These are phyloP conservation scores for Menidia menidia DNA, from an alignment of 2,797 vertebrate species.

Conservation along the genomic window DNA sequence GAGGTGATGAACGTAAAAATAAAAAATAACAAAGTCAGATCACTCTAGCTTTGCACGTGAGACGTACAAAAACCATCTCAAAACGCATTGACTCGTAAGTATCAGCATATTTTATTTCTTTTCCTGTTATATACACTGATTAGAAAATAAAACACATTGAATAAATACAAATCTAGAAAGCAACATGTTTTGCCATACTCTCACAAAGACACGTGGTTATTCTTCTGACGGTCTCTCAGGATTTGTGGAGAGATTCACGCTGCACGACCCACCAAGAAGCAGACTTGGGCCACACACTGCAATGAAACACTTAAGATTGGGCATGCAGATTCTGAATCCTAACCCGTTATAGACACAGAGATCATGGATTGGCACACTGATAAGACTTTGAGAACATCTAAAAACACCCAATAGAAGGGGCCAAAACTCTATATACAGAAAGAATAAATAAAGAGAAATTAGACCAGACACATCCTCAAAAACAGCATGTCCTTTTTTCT, in stretches of 20 bases:
- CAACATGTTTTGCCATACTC: slow-evolving; percentile 63
- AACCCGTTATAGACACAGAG: slow-evolving; percentile 65
- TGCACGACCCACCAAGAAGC: slow-evolving; percentile 64
- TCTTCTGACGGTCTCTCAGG: slow-evolving; percentile 59
- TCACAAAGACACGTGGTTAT: slow-evolving; percentile 69
- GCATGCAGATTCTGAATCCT: slow-evolving; percentile 82
- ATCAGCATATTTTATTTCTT: slow-evolving; percentile 74
- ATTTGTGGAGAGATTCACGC: slow-evolving; percentile 55
- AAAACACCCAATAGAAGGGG: slow-evolving; percentile 65
- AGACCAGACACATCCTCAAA: slow-evolving; percentile 74
- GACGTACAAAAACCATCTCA: slow-evolving; percentile 4
- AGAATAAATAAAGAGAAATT: slow-evolving; percentile 77
- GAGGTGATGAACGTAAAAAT: no score
- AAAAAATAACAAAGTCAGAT: no score
- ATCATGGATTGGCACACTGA: slow-evolving; percentile 79
- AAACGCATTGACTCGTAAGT: slow-evolving; percentile 38
- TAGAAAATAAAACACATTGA: slow-evolving; percentile 85
- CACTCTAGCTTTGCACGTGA: no score
- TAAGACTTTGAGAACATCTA: slow-evolving; percentile 78
- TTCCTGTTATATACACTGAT: slow-evolving; percentile 78
- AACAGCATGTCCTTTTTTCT: slow-evolving; percentile 41
- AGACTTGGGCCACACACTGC: slow-evolving; percentile 75
- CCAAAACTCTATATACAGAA: slow-evolving; percentile 70
- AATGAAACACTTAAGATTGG: slow-evolving; percentile 79
- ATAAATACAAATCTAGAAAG: slow-evolving; percentile 87